These are phyloP conservation scores for Zele albiditarsus DNA, from an alignment of 2,888 invertebrate species.

Conservation along the genomic window DNA sequence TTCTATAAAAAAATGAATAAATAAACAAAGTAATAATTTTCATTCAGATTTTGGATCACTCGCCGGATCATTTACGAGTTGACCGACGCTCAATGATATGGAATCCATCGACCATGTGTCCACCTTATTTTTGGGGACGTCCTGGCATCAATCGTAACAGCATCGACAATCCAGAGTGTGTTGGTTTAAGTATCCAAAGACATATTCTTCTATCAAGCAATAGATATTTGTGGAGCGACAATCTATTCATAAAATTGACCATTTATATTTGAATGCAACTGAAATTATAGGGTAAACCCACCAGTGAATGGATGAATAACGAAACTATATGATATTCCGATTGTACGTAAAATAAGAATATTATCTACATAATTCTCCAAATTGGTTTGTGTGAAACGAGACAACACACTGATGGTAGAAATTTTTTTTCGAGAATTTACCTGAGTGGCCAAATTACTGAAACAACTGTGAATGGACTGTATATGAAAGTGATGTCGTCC, in stretches of 20 bases:
- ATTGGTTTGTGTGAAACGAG: too few relatives aligned
- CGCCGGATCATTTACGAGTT: slow-evolving; percentile 46
- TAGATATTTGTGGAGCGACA: slow-evolving; percentile 66
- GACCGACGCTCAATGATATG: slow-evolving; percentile 68
- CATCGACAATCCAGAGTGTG: slow-evolving; percentile 70
- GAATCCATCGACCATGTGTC: slow-evolving; percentile 71
- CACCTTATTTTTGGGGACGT: slow-evolving; percentile 70
- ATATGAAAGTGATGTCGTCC: too few relatives aligned
- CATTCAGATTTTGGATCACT: slow-evolving; percentile 59
- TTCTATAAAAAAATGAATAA: too few relatives aligned
- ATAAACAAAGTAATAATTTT: slow-evolving; percentile 7
- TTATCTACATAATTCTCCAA: too few relatives aligned
- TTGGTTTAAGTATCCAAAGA: slow-evolving; percentile 69
- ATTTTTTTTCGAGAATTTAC: too few relatives aligned
- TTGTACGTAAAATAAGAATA: too few relatives aligned
- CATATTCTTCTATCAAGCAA: slow-evolving; percentile 57
- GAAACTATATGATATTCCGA: too few relatives aligned
- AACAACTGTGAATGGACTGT: too few relatives aligned
- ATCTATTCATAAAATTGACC: slow-evolving; percentile 67
- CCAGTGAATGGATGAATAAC: too few relatives aligned
- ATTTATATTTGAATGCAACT: slow-evolving; percentile 63
- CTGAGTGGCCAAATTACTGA: too few relatives aligned
- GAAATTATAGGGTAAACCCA: too few relatives aligned
- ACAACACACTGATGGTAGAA: too few relatives aligned
- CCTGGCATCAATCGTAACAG: slow-evolving; percentile 59